These are phyloP conservation scores for Toxotes chatareus DNA, from an alignment of 2,113 vertebrate genomes.

Conservation along the genomic window DNA sequence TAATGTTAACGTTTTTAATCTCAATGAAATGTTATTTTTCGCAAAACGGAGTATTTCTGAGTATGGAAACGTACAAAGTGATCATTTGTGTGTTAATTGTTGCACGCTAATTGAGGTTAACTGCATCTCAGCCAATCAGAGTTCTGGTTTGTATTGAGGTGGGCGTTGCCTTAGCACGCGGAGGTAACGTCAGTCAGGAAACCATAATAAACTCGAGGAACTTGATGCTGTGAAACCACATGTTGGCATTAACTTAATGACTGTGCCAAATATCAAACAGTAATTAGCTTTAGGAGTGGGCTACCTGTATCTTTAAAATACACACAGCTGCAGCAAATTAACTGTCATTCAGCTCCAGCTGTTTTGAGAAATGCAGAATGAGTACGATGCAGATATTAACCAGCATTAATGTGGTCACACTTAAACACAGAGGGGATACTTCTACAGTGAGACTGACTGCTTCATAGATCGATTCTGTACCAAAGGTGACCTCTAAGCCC, in stretches of 20 bases:
- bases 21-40: not conserved
- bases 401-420: not conserved
- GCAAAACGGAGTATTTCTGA: not conserved
- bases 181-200: not conserved
- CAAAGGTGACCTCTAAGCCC: not conserved
- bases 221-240: not conserved
- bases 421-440: not conserved
- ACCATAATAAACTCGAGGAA: not conserved
- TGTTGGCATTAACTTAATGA: no score
- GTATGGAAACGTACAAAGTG: not conserved
- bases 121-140: constrained; percentile 32
- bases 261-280: not conserved
- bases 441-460: not conserved
- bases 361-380: not conserved
- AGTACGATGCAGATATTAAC: not conserved
- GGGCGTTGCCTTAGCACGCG: constrained; percentile 60
- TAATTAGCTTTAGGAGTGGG: not conserved
- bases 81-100: not conserved
- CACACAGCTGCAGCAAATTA: not conserved
- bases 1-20: constrained; percentile 6
- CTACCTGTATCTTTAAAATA: not conserved
- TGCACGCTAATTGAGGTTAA: not conserved
- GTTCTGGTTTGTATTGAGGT: not conserved
- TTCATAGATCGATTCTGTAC: no score
- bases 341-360: not conserved